Evolutionary conservation across 2,888 invertebrate genomes (phyloP).

Genomic region (Bugula neritina): DNA sequence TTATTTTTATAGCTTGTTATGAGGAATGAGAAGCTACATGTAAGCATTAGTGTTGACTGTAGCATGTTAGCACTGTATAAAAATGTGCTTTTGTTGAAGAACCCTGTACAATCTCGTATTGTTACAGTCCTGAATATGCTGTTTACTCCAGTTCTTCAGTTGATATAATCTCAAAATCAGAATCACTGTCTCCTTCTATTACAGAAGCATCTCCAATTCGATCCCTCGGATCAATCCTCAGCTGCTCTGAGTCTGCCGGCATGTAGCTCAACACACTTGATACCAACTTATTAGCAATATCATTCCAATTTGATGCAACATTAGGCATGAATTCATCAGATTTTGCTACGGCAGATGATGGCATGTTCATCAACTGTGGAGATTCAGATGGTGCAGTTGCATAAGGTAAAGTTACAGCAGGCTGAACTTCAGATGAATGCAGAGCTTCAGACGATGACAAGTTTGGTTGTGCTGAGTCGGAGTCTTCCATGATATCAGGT

Average conservation of each 20-base stretch:
- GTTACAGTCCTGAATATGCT: no score
- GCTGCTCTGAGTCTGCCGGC: background rate
- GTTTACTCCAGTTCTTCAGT: background rate
- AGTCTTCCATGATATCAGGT: background rate
- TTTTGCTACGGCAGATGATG: no score
- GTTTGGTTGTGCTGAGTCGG: background rate
- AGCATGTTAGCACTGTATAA: no score
- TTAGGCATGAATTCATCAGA: no score
- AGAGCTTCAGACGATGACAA: background rate
- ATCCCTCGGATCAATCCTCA: background rate
- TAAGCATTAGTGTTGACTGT: no score
- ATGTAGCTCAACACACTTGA: background rate
- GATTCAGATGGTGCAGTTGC: background rate
- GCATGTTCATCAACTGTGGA: no score
- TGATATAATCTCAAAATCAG: conserved; percentile 4
- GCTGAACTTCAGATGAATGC: background rate
- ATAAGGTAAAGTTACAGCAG: background rate
- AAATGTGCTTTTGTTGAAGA: no score
- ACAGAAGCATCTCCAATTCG: conserved; percentile 11
- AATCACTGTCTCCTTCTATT: conserved; percentile 3
- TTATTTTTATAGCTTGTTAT: no score
- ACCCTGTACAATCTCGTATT: no score
- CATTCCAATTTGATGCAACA: background rate
- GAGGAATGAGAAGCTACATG: no score
- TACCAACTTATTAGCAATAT: background rate